These are phyloP conservation scores for Streblospio benedicti DNA, from an alignment of 1,140 invertebrate species.

Conservation along the genomic window DNA sequence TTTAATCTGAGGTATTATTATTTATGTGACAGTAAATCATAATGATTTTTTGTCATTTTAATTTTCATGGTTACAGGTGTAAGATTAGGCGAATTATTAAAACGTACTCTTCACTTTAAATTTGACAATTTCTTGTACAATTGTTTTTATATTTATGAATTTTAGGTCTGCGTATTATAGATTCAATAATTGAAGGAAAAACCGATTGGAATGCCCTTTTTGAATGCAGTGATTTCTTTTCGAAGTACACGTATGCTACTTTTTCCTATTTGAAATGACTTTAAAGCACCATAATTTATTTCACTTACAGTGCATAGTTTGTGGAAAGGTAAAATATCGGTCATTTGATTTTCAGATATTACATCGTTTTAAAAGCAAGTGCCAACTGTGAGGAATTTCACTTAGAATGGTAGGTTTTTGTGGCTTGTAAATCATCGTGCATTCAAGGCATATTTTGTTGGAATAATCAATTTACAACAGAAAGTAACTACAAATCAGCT, in stretches of 20 bases:
- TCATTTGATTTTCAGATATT: slow-evolving; percentile 63
- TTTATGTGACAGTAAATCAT: background rate
- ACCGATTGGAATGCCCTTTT: slow-evolving; percentile 86
- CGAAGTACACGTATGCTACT: slow-evolving; percentile 69
- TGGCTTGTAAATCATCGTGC: background rate
- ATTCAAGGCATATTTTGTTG: too few species aligned
- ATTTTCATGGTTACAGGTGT: too few species aligned
- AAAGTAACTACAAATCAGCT: background rate
- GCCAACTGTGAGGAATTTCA: slow-evolving; percentile 72
- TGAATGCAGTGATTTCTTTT: slow-evolving; percentile 87
- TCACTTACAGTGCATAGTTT: too few species aligned
- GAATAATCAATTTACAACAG: too few species aligned
- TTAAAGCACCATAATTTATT: too few species aligned
- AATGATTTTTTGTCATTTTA: background rate
- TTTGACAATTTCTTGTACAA: too few species aligned
- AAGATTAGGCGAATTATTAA: too few species aligned
- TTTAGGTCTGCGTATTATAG: too few species aligned
- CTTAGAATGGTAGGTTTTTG: slow-evolving; percentile 68
- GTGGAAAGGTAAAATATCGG: too few species aligned
- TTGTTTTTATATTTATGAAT: too few species aligned
- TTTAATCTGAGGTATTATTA: background rate
- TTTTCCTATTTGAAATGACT: background rate
- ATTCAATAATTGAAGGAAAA: slow-evolving; percentile 66
- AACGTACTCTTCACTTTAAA: too few species aligned
- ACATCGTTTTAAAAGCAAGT: slow-evolving; percentile 79